These are phyloP conservation scores for Camponotus fellah DNA, from an alignment of 2,888 invertebrate genomes.

Conservation along the genomic window DNA sequence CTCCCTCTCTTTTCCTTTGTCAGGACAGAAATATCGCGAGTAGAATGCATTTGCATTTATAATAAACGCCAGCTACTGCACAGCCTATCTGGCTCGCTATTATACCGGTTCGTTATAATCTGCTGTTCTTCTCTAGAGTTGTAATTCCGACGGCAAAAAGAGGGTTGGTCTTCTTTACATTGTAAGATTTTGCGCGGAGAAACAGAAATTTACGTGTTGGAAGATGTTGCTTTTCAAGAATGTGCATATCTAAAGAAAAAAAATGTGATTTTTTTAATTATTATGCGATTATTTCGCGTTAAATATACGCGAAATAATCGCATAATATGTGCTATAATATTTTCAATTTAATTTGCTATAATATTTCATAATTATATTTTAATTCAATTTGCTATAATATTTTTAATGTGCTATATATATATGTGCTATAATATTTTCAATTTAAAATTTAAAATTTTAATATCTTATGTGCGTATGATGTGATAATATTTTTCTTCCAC, in stretches of 20 bases:
- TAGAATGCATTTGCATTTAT: constrained; percentile 50
- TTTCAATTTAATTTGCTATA: not conserved
- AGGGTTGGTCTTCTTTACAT: not conserved
- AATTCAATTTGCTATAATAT: not conserved
- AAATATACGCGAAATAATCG: too few species aligned
- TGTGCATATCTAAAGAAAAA: not conserved
- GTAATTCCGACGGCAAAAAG: constrained; percentile 19
- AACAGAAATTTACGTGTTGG: not conserved
- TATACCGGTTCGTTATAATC: constrained; percentile 38
- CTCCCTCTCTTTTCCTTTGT: constrained; percentile 7
- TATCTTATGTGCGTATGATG: not conserved
- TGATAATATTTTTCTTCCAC: not conserved
- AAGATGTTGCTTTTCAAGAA: not conserved
- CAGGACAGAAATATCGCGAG: constrained; percentile 37
- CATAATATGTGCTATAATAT: not conserved
- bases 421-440: not conserved
- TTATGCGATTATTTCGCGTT: not conserved
- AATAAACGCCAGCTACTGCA: constrained; percentile 43
- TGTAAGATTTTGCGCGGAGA: not conserved
- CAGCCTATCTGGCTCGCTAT: constrained; percentile 1
- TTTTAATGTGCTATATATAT: too few species aligned
- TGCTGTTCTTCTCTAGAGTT: not conserved
- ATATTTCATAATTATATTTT: too few species aligned
- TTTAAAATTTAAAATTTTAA: not conserved
- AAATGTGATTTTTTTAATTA: not conserved